A percentile compares a stretch with the other conserved stretches of the same genome.
Evolutionary conservation across 92 coral and sea anemone genomes (phyloP).

Genomic region (Parazoanthus swiftii): DNA sequence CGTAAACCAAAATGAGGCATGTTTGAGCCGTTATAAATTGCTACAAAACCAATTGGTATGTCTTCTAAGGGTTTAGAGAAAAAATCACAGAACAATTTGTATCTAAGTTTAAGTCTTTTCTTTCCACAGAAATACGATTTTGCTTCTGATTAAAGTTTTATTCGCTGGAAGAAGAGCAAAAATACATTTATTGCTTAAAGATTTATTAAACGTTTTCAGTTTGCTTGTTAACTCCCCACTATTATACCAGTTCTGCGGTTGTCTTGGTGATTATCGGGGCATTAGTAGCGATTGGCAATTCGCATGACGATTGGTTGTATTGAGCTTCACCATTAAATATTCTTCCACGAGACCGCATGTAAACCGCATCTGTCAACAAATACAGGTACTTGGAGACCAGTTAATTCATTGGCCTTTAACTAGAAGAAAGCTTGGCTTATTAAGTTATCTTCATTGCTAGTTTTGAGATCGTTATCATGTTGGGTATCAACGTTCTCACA

Average conservation of each 20-base stretch:
- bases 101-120: no score
- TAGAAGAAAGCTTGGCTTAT: not conserved
- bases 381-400: conserved; percentile 25
- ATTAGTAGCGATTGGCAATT: not conserved
- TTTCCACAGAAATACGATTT: no score
- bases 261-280: no score
- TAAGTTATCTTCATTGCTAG: not conserved
- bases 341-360: not conserved
- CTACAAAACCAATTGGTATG: no score
- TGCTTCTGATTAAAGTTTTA: not conserved
- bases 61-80: no score
- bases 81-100: no score
- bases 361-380: not conserved
- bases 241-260: not conserved
- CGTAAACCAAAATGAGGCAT: no score
- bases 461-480: not conserved
- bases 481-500: not conserved
- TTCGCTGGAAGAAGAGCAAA: not conserved
- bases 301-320: not conserved
- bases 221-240: not conserved
- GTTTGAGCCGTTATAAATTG: no score
- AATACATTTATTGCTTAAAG: not conserved
- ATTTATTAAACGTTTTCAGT: not conserved
- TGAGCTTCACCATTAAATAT: not conserved
- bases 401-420: not conserved